These are phyloP conservation scores for Phylloscopus trochiloides DNA, from an alignment of 2,113 vertebrate species.

Conservation along the genomic window DNA sequence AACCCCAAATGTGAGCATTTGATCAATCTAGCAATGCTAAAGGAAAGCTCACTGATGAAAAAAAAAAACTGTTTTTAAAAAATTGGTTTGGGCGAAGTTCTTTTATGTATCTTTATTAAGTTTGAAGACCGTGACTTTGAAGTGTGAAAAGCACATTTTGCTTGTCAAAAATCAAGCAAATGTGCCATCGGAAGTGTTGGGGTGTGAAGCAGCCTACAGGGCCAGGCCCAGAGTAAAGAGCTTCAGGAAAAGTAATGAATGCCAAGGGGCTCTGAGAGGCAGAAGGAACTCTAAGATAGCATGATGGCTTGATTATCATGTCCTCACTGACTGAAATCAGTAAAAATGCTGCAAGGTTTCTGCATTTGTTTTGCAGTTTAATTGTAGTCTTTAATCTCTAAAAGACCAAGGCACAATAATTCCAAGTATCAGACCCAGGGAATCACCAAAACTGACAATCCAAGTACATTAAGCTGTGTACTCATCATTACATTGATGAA, in stretches of 20 bases:
- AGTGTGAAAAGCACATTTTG: not conserved
- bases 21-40: not conserved
- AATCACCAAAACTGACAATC: not conserved
- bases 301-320: not conserved
- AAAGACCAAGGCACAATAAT: not conserved
- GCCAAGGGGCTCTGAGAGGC: not conserved
- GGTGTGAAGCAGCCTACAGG: not conserved
- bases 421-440: not conserved
- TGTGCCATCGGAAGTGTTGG: not conserved
- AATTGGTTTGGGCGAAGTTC: not conserved
- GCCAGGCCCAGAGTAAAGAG: not conserved
- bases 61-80: not conserved
- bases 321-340: not conserved
- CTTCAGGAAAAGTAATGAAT: not conserved
- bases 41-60: not conserved
- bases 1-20: accelerated
- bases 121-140: not conserved
- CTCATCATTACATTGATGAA: not conserved
- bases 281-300: not conserved
- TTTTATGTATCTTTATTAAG: not conserved
- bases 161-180: not conserved
- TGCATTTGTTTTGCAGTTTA: not conserved
- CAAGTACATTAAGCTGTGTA: not conserved
- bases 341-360: not conserved
- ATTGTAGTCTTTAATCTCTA: not conserved